Evolutionary conservation across 2,888 invertebrate species (phyloP).

Genomic region (Polyommatus icarus): DNA sequence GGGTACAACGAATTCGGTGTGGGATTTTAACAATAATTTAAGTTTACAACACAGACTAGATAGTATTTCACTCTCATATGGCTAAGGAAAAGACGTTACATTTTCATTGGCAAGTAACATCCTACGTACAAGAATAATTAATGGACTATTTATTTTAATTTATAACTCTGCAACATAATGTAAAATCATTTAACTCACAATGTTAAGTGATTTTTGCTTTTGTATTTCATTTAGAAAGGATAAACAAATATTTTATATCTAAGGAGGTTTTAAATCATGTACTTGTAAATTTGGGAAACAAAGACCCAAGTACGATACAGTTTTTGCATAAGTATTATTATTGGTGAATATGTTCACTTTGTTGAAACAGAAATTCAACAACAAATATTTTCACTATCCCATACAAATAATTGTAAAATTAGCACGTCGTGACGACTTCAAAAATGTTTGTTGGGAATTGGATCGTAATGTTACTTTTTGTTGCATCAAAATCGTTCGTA

Average conservation of each 20-base stretch:
- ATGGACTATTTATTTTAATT: conserved; percentile 28
- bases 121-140: conserved; percentile 17
- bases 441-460: too few relatives aligned
- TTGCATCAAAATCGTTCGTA: too few relatives aligned
- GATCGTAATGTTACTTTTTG: too few relatives aligned
- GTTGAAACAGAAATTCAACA: too few relatives aligned
- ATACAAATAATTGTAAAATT: too few relatives aligned
- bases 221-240: neutral
- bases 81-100: conserved; percentile 28
- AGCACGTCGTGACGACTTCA: too few relatives aligned
- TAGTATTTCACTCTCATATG: neutral
- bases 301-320: too few relatives aligned
- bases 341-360: too few relatives aligned
- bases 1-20: too few relatives aligned
- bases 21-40: neutral
- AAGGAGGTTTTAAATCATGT: neutral
- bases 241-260: neutral
- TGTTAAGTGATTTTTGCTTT: neutral
- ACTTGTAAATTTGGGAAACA: neutral
- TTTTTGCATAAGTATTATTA: too few relatives aligned
- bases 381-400: too few relatives aligned
- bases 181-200: neutral
- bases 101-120: conserved; percentile 32
- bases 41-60: neutral
- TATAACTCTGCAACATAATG: conserved; percentile 24